Evolutionary conservation across 2,888 invertebrate species (phyloP), one percentile per base, ranked within the genome.

Genomic region (Athalia cordata): DNA sequence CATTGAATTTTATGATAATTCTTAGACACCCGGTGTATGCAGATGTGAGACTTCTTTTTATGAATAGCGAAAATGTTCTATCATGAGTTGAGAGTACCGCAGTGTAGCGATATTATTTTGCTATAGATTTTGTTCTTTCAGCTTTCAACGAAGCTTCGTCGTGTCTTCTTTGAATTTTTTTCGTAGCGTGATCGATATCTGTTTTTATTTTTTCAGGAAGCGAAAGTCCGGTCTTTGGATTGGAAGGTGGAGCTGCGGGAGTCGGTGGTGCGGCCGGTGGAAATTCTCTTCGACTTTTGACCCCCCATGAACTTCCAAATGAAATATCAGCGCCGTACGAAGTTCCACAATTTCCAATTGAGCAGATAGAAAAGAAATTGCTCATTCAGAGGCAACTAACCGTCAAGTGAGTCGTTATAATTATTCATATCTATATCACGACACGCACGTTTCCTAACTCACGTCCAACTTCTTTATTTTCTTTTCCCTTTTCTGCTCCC

Each of bases 331-430:
- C 98, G 6, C 98, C 98, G 0, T 99, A 98, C 89, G 99, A 99
- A 91, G 96, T 99, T 61, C 98, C 98, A 0, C 98, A 98, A 91
- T 99, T 98, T 90, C 99, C 99, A 62, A 99, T 99, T 86, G 99
- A 99, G 89, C 97, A 98, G 90, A 97, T 97, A 81, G 98, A 98
- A 91, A 97, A 96, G 91, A 98, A 98, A 89, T 92, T 97, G 59
- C 95, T 96, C 77, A 95, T 97, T 80, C 97, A 98, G 88, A 92
- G 97, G 43, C 97, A 97, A 88, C 93, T 98, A 5, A 96, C 96
- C 88, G 95, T 95, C 86, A 96, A 96, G 97, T 97, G 90, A 94
- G 95, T 93, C 11, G 7, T 11, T 45, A 43, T 47, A n/a, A n/a
- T n/a, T 45, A 9, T 11, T 43, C 3, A 5, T 15, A 11, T 55